Percentiles rank a stretch among this genome's conserved stretches.
phyloP scores from a whole-genome alignment of 2,888 invertebrate genomes.

The Altica lythri region DNA sequence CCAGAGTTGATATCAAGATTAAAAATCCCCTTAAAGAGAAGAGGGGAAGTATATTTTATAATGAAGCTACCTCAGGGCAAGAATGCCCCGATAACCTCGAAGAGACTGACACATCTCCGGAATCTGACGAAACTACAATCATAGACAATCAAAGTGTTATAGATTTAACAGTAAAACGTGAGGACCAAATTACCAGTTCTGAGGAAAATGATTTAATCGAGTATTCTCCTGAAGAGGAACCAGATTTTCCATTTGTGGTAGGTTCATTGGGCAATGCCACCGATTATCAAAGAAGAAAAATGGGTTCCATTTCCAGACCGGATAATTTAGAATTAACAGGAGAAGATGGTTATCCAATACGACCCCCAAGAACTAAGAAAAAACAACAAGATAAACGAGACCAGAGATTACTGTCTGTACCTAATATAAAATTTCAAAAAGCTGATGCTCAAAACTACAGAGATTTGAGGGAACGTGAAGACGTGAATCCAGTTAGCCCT shows the following conservation, averaged over 20 bases:
- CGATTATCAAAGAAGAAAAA: constrained; percentile 39
- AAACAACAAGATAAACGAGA: constrained; percentile 61
- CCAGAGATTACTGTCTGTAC: constrained; percentile 75
- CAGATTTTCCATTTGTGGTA: constrained; percentile 44
- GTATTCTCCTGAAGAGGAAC: constrained; percentile 45
- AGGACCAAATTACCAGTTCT: constrained; percentile 35
- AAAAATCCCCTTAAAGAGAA: constrained; percentile 64
- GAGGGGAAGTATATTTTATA: constrained; percentile 54
- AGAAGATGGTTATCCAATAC: constrained; percentile 60
- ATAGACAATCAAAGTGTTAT: constrained; percentile 45
- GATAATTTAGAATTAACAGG: constrained; percentile 68
- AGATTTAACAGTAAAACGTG: constrained; percentile 33
- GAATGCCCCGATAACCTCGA: constrained; percentile 46
- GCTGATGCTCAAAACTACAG: constrained; percentile 60
- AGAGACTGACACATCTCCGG: constrained; percentile 50
- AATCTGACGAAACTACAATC: constrained; percentile 53
- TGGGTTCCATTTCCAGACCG: constrained; percentile 59
- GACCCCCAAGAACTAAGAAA: constrained; percentile 61
- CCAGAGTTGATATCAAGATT: constrained; percentile 76
- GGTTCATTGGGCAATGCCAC: constrained; percentile 48
- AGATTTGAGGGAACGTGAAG: constrained; percentile 64
- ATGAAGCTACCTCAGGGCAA: constrained; percentile 45
- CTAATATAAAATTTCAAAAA: constrained; percentile 71
- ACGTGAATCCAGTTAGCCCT: constrained; percentile 47
- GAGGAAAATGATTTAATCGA: constrained; percentile 55